These are phyloP conservation scores for Siphamia tubifer DNA, from an alignment of 2,113 vertebrate genomes.

Conservation along the genomic window DNA sequence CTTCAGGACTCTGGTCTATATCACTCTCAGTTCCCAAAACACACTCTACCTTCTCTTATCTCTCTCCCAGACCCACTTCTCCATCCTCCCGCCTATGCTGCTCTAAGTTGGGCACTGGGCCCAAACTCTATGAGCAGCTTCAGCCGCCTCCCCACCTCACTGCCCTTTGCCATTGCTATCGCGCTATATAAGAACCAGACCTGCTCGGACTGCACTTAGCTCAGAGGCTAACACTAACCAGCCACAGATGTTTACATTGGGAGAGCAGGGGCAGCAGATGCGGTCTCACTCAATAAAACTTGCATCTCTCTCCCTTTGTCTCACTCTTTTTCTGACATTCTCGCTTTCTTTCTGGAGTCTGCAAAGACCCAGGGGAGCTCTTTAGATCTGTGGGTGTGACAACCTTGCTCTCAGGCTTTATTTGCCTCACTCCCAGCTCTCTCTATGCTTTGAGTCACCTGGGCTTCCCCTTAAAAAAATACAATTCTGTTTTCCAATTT, in stretches of 20 bases:
- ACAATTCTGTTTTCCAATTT: slow-evolving; percentile 16
- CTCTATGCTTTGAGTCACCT: slow-evolving; percentile 67
- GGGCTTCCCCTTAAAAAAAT: slow-evolving; percentile 59
- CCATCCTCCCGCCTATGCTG: slow-evolving; percentile 56
- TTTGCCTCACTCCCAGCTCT: slow-evolving; percentile 62
- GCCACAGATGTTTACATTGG: slow-evolving; percentile 79
- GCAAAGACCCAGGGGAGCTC: slow-evolving; percentile 61
- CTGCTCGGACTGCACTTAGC: slow-evolving; percentile 75
- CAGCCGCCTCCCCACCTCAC: slow-evolving; percentile 66
- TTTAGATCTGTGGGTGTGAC: slow-evolving; percentile 74
- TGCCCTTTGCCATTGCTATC: slow-evolving; percentile 80
- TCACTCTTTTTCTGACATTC: slow-evolving; percentile 51
- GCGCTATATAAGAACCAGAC: slow-evolving; percentile 75
- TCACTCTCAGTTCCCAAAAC: slow-evolving; percentile 85
- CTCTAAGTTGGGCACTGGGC: slow-evolving; percentile 62
- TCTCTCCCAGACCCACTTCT: slow-evolving; percentile 71
- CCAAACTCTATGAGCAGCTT: slow-evolving; percentile 48
- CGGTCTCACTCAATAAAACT: slow-evolving; percentile 79
- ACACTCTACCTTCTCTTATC: slow-evolving; percentile 82
- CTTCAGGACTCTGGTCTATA: slow-evolving; percentile 75
- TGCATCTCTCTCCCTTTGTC: slow-evolving; percentile 74
- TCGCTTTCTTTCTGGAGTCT: slow-evolving; percentile 52
- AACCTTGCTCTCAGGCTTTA: slow-evolving; percentile 56
- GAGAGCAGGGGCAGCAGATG: slow-evolving; percentile 75
- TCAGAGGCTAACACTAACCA: slow-evolving; percentile 86